These are phyloP conservation scores for Seriola aureovittata DNA, from an alignment of 2,113 vertebrate species.

Conservation along the genomic window DNA sequence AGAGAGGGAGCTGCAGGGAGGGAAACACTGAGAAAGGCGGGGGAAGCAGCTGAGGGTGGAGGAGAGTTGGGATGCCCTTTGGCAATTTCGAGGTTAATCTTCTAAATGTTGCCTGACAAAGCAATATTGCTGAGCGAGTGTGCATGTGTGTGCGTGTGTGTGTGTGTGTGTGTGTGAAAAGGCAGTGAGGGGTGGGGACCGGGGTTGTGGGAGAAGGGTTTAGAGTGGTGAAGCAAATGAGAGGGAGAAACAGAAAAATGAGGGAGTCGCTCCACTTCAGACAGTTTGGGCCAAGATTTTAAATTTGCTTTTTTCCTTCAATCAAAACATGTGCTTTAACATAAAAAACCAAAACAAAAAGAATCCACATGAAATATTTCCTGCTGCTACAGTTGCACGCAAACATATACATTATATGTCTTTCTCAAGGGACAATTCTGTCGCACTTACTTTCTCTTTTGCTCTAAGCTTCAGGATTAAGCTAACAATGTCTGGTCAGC, in stretches of 20 bases:
- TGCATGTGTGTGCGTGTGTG: constrained; percentile 36
- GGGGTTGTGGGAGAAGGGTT: constrained; percentile 26
- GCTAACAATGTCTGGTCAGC: constrained; percentile 31
- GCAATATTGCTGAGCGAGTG: constrained; percentile 62
- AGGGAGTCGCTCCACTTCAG: constrained; percentile 27
- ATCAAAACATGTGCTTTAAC: constrained; percentile 17
- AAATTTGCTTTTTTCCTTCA: constrained; percentile 37
- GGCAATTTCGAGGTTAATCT: constrained; percentile 83
- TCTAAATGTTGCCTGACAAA: constrained; percentile 80
- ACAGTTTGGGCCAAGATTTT: constrained; percentile 33
- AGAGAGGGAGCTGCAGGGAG: constrained; percentile 58
- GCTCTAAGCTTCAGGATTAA: constrained; percentile 7
- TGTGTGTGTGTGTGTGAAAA: constrained; percentile 30
- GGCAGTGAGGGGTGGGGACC: constrained; percentile 43
- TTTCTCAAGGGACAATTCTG: neutral
- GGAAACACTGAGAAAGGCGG: constrained; percentile 56
- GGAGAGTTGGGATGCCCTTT: constrained; percentile 60
- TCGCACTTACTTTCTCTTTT: neutral
- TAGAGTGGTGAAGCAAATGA: constrained; percentile 48
- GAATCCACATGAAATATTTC: constrained; percentile 12
- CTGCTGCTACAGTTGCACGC: neutral
- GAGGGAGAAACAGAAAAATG: constrained; percentile 35
- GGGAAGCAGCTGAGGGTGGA: constrained; percentile 31
- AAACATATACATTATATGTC: neutral
- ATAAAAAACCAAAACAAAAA: neutral